These are phyloP conservation scores for Glomeris maerens DNA, from an alignment of 1,140 invertebrate genomes.

Conservation along the genomic window DNA sequence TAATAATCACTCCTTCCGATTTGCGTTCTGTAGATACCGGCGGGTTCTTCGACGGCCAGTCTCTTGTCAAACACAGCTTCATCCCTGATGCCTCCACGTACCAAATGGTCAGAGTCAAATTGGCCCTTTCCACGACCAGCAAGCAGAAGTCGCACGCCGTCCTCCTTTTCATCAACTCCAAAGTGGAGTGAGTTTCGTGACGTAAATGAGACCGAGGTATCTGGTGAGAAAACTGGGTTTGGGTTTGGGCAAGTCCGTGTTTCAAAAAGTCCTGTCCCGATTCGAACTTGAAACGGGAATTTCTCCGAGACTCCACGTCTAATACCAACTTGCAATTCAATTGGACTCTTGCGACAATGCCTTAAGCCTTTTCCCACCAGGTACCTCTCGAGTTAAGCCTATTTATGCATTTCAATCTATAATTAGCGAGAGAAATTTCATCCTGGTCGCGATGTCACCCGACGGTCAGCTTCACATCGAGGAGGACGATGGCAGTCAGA, in stretches of 20 bases:
- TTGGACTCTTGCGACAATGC: too few relatives aligned
- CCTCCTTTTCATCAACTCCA: conserved; percentile 59
- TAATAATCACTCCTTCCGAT: neutral
- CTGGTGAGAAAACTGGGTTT: too few relatives aligned
- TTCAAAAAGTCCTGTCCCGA: too few relatives aligned
- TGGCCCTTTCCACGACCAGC: conserved; percentile 58
- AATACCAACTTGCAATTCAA: too few relatives aligned
- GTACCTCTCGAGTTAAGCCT: neutral
- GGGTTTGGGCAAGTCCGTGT: too few relatives aligned
- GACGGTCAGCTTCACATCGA: conserved; percentile 69
- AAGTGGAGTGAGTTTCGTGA: conserved; percentile 47
- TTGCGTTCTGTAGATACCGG: conserved; percentile 52
- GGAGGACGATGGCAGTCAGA: conserved; percentile 46
- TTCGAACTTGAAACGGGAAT: too few relatives aligned
- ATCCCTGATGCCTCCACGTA: conserved; percentile 49
- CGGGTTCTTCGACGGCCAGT: conserved; percentile 72
- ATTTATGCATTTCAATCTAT: neutral
- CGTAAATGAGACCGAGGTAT: too few relatives aligned
- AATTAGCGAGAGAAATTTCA: conserved; percentile 33
- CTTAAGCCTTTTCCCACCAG: too few relatives aligned
- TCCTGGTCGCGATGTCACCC: conserved; percentile 59
- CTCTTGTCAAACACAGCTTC: conserved; percentile 59
- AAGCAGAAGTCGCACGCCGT: conserved; percentile 55
- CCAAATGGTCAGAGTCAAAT: conserved; percentile 36
- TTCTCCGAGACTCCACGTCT: too few relatives aligned